phyloP scores from a whole-genome alignment of 2,113 vertebrate genomes.

The Tenebrosternarchus preto region DNA sequence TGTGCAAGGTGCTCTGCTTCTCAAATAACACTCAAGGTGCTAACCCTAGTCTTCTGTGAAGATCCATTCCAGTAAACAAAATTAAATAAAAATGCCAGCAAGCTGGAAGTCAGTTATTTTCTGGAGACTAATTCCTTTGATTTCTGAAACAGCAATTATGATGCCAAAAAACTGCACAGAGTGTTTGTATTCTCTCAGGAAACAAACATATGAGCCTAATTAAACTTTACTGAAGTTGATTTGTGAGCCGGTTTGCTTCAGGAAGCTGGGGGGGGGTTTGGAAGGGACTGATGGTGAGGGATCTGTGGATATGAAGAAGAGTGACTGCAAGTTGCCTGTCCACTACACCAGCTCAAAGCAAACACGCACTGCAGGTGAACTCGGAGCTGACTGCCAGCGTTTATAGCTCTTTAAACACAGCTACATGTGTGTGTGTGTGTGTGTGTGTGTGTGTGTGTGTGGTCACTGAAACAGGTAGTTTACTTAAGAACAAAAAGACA shows the following conservation, averaged over 20 bases:
- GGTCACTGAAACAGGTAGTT: background rate
- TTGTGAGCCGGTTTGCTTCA: no score
- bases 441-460: background rate
- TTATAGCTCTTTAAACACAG: background rate
- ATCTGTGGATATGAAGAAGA: no score
- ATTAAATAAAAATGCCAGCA: background rate
- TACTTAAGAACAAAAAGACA: conserved; percentile 5
- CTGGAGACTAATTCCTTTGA: background rate
- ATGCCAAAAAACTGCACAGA: no score
- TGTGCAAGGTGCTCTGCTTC: background rate
- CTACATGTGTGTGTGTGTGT: background rate
- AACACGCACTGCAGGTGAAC: background rate
- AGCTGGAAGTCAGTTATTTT: background rate
- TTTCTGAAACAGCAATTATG: background rate
- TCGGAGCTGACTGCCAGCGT: background rate
- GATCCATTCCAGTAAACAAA: background rate
- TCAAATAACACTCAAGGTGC: background rate
- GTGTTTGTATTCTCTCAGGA: background rate
- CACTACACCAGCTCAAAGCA: background rate
- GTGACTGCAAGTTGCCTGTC: no score
- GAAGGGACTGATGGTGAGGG: no score
- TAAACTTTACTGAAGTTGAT: background rate
- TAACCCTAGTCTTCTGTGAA: background rate
- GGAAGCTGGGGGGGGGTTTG: no score
- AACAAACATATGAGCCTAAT: background rate